These are phyloP conservation scores for Lemur catta DNA, from an alignment of 2,797 vertebrate genomes.

Conservation along the genomic window DNA sequence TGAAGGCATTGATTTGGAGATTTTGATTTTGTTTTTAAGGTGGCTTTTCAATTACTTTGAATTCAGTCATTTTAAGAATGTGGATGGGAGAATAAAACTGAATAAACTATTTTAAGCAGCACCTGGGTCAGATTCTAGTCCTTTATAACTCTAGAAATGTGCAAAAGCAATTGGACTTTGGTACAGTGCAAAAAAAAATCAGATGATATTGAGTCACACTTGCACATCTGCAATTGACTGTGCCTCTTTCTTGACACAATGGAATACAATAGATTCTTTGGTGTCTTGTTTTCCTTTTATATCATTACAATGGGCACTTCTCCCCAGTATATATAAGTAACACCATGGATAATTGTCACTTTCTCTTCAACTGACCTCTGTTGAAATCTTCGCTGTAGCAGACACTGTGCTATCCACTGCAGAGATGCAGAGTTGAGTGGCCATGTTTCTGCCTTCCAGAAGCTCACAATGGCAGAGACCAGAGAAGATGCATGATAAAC, in stretches of 20 bases:
- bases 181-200: not conserved
- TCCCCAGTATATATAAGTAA: not conserved
- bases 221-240: not conserved
- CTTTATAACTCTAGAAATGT: not conserved
- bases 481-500: not conserved
- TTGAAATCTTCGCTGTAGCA: not conserved
- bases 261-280: not conserved
- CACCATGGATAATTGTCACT: not conserved
- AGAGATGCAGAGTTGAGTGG: not conserved
- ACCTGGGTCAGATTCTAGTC: not conserved
- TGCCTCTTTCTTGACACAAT: not conserved
- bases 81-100: constrained; percentile 1
- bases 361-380: not conserved
- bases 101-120: constrained; percentile 53
- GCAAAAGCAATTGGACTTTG: not conserved
- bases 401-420: not conserved
- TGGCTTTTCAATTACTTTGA: constrained; percentile 60
- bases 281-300: not conserved
- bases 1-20: constrained; percentile 47
- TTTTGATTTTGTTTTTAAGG: constrained; percentile 67
- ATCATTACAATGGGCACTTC: not conserved
- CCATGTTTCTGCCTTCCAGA: not conserved
- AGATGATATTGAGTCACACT: not conserved
- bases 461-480: not conserved
- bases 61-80: constrained; percentile 61